Base-by-base conservation (phyloP, 2,888 invertebrate species). In the Balanococcus diminutus region DNA sequence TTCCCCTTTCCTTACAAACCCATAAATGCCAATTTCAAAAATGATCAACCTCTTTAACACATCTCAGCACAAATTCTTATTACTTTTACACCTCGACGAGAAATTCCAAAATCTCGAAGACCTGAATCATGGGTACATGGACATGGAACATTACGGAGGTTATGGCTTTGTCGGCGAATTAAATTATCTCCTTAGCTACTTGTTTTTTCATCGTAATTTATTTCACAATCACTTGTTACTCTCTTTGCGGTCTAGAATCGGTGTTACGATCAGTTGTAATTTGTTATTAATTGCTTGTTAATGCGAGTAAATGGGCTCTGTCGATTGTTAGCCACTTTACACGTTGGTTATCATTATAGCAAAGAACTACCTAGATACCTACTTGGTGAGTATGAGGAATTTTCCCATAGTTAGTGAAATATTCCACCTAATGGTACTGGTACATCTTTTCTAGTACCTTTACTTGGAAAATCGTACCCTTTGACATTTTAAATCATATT, bases 211-310 rank as follows among this genome's bases (percentile, higher is more conserved):
- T 39, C 36, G 28, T 67, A 84, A 39, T 84, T 84, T 84, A 84
- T 84, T 72, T 84, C 84, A 22, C 42, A 84, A 39, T 67, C 72
- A 36, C 67, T 72, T 25, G 72, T 84, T 36, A 67, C 42, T 72
- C 28, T 42, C 72, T 67, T 42, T 25, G 39, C 67, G 56, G 84
- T 84, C 32, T 84, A n/a, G 39, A 72, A 72, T 84, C 84, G 36
- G 67, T 67, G 84, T 84, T 83, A 72, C 72, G 72, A 67, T 39
- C 72, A 36, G 32, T 39, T 36, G 84, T 84, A 72, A 72, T 84
- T 84, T 67, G 67, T 84, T 84, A 84, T 84, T 84, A 84, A 84
- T 84, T 84, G 84, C 84, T 72, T 72, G 84, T 84, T 72, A 22
- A 2, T 8, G 9, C 42, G 5, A 84, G 67, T 61, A 67, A 84